Conservation (phyloP, 2,797 vertebrate genomes). For the Spondyliosoma cantharus region DNA sequence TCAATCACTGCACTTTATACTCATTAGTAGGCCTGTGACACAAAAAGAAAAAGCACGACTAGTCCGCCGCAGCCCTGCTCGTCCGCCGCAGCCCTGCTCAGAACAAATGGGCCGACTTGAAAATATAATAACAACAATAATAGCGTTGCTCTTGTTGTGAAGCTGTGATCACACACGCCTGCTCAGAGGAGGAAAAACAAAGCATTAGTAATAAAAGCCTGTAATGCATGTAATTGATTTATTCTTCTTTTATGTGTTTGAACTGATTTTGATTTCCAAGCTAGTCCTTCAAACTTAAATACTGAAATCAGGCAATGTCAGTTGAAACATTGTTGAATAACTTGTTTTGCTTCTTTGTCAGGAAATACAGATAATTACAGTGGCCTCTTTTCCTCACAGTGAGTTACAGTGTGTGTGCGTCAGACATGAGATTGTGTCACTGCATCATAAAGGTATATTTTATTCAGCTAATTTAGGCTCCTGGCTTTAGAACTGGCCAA, state of each 20-base stretch:
- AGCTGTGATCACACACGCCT: constrained; percentile 61
- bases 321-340: constrained; percentile 32
- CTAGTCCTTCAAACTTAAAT: constrained; percentile 42
- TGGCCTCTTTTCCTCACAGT: constrained; percentile 64
- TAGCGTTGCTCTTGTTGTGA: constrained; percentile 66
- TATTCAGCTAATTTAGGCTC: constrained; percentile 73
- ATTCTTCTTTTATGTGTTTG: constrained; percentile 42
- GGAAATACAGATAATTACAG: constrained; percentile 52
- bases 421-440: constrained; percentile 65
- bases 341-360: constrained; percentile 37
- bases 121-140: constrained; percentile 64
- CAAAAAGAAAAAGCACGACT: constrained; percentile 38
- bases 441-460: constrained; percentile 65
- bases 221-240: constrained; percentile 48
- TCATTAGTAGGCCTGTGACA: constrained; percentile 49
- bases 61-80: constrained; percentile 30
- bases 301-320: constrained; percentile 42
- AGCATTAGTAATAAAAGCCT: constrained; percentile 38
- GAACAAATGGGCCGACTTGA: constrained; percentile 42
- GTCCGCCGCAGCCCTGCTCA: constrained; percentile 32
- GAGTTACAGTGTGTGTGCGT: constrained; percentile 60
- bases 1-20: constrained; percentile 60
- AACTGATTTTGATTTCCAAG: constrained; percentile 61
- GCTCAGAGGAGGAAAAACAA: constrained; percentile 59
- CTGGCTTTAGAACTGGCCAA: constrained; percentile 67